Evolutionary conservation across 2,113 vertebrate genomes (phyloP), one percentile per base, ranked within the genome.

Genomic region (Dunckerocampus dactyliophorus): DNA sequence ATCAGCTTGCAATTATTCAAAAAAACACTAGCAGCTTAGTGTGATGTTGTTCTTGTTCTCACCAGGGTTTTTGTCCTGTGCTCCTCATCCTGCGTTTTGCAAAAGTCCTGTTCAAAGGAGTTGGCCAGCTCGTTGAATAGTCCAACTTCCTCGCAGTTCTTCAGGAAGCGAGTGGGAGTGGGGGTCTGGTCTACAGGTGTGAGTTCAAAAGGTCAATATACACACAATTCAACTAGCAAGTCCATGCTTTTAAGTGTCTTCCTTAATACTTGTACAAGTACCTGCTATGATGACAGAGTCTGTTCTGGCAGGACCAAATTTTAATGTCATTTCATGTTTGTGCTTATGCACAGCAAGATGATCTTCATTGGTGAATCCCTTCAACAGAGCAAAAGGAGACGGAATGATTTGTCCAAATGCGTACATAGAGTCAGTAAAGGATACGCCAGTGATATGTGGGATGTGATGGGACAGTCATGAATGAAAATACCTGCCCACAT

Each of bases 361-460:
- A 86, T 99, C 96, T 91, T 99, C 96, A 73, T 99, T 99, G 74
- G 96, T 99, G 84, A 99, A 99, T 87, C 95, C 92, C 96, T 98
- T 90, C 60, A 80, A 48, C 42, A 54, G 7, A 34, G 5, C 31
- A 34, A 34, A 42, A 28, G 31, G 0, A 46, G 61, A 4, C n/a
- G 13, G 1, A 58, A 43, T 6, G 2, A 59, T 43, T 45, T 24
- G 42, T 59, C 4, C 43, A 24, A 15, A 47, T 8, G 21, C 6
- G 9, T n/a, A 24, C 21, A 24, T 34, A 7, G 11, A 24, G 4
- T 51, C 12, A 21, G 47, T 47, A 19, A 9, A 45, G 12, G 43
- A 47, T 15, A 22, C 13, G 20, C 2, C 11, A 24, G 31, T 37
- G 31, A 39, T 8, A 54, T 48, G 3, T 37, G 34, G 17, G 3